These are phyloP conservation scores for Perca schrenkii DNA, from an alignment of 2,113 vertebrate species.

Conservation along the genomic window DNA sequence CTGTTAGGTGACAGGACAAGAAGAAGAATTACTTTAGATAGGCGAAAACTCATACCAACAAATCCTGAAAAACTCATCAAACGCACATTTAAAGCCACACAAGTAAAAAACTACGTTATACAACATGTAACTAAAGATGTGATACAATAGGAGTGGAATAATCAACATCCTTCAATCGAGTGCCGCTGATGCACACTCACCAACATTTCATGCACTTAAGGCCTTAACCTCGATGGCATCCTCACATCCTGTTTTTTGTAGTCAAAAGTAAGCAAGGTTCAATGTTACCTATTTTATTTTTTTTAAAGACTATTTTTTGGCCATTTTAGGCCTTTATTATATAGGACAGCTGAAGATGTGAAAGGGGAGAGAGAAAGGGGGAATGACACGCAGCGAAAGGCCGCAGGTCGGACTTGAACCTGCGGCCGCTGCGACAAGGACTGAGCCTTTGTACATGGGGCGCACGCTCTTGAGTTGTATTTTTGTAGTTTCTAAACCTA, in stretches of 20 bases:
- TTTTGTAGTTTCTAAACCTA: too few species aligned
- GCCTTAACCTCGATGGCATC: constrained; percentile 24
- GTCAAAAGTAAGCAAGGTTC: background rate
- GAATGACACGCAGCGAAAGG: too few species aligned
- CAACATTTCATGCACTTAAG: constrained; percentile 14
- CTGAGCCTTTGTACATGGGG: too few species aligned
- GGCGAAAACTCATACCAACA: background rate
- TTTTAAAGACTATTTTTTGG: too few species aligned
- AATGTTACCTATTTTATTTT: too few species aligned
- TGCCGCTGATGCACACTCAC: constrained; percentile 5
- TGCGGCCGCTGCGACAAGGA: too few species aligned
- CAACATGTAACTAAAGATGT: background rate
- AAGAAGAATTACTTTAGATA: background rate
- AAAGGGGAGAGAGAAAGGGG: too few species aligned
- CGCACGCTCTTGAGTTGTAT: too few species aligned
- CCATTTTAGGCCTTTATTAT: too few species aligned
- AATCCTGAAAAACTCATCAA: background rate
- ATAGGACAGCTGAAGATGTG: too few species aligned
- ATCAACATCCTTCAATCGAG: background rate
- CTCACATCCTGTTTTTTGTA: background rate
- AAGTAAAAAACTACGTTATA: background rate
- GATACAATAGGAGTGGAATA: background rate
- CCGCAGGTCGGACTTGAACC: too few species aligned
- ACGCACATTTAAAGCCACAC: background rate
- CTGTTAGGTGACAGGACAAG: constrained; percentile 34